Evolutionary conservation across 2,888 invertebrate genomes (phyloP).

Genomic region (Scelioninae gen. 1): DNA sequence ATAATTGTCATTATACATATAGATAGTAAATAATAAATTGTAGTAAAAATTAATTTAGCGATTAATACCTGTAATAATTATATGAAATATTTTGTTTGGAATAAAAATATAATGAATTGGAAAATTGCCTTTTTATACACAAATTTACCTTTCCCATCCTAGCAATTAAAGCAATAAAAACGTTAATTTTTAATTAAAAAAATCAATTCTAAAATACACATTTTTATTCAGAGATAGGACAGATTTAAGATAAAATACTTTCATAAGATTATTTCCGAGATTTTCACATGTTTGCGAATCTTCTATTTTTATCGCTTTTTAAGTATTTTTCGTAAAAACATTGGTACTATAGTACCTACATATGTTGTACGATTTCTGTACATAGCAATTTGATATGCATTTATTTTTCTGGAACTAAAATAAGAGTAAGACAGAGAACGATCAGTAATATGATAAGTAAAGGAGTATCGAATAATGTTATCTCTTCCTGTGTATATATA

Average conservation of each 20-base stretch:
- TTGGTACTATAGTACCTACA: background rate
- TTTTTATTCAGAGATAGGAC: no score
- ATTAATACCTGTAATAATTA: conserved; percentile 51
- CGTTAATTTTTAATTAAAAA: background rate
- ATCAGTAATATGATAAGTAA: background rate
- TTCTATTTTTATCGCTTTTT: no score
- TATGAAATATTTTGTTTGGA: conserved; percentile 57
- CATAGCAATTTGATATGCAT: no score
- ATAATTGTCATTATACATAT: conserved; percentile 49
- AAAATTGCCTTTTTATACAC: background rate
- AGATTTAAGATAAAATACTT: no score
- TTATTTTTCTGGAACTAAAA: background rate
- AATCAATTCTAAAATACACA: no score
- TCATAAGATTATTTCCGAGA: no score
- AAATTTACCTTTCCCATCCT: background rate
- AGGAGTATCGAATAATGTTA: conserved; percentile 17
- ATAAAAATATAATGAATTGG: conserved; percentile 33
- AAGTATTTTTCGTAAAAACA: no score
- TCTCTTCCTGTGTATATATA: conserved; percentile 16
- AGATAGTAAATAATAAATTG: conserved; percentile 52
- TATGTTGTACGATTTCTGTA: background rate
- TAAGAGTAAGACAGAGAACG: background rate
- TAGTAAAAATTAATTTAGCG: conserved; percentile 46
- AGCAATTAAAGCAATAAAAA: no score
- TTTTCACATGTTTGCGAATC: no score